Evolutionary conservation across 2,888 invertebrate species (phyloP).

Genomic region (Archips crataeganus): DNA sequence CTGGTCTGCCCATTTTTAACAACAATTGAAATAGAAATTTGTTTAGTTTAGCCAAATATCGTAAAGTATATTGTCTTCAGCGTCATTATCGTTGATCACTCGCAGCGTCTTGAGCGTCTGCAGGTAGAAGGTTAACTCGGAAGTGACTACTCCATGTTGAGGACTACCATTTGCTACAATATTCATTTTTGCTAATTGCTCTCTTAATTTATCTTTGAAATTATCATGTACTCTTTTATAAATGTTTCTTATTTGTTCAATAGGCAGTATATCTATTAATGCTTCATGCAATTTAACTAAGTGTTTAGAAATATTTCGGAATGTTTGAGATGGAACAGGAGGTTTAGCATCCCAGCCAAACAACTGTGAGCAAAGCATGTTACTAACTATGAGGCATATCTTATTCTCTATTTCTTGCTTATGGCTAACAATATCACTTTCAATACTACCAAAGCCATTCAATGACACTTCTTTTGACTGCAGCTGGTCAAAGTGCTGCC

Average conservation of each 20-base stretch:
- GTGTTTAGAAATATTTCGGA: conserved; percentile 94
- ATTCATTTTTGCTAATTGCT: conserved; percentile 93
- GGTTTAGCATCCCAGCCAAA: conserved; percentile 97
- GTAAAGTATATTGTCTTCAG: conserved; percentile 91
- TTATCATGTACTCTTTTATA: conserved; percentile 93
- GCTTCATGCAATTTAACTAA: conserved; percentile 96
- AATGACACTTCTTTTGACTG: conserved; percentile 80
- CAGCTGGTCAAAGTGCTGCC: conserved; percentile 88
- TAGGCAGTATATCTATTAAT: conserved; percentile 93
- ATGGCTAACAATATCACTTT: conserved; percentile 94
- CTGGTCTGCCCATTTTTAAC: conserved; percentile 3
- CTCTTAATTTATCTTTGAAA: conserved; percentile 94
- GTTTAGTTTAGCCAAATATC: conserved; percentile 92
- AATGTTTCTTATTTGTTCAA: conserved; percentile 90
- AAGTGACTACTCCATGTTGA: conserved; percentile 97
- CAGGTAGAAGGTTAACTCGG: conserved; percentile 95
- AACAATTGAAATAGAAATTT: conserved; percentile 19
- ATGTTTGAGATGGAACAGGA: conserved; percentile 96
- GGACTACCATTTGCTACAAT: conserved; percentile 98
- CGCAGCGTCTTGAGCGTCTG: conserved; percentile 93
- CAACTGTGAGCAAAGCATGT: conserved; percentile 92
- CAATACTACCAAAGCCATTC: conserved; percentile 89
- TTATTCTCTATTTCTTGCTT: conserved; percentile 97
- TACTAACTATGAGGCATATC: conserved; percentile 95
- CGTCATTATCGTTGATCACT: conserved; percentile 90